Percentiles rank a stretch among this genome's conserved stretches.
Evolutionary conservation across 2,888 invertebrate genomes (phyloP).

Genomic region (Cephalotes varians): DNA sequence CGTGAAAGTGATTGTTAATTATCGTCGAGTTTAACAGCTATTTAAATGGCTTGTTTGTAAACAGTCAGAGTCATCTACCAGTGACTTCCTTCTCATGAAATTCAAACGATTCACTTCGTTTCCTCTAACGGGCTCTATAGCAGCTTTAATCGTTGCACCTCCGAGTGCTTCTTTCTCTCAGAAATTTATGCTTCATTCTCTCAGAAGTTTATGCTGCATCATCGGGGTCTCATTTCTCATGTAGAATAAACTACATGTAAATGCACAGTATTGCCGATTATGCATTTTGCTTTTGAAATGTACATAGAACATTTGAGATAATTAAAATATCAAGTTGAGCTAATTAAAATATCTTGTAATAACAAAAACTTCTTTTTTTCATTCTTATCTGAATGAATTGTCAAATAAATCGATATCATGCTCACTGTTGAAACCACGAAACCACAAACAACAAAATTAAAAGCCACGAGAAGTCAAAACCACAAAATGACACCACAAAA

Average conservation of each 20-base stretch:
- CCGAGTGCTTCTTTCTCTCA: constrained; percentile 16
- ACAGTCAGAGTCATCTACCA: constrained; percentile 50
- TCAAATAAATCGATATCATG: not conserved
- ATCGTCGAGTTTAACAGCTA: constrained; percentile 29
- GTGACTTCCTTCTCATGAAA: constrained; percentile 57
- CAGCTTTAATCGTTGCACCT: constrained; percentile 24
- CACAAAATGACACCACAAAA: not conserved
- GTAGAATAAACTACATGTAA: not conserved
- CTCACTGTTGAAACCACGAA: not conserved
- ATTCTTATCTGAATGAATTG: not conserved
- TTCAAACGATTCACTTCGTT: constrained; percentile 68
- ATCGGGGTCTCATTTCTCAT: constrained; percentile 11
- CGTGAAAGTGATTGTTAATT: constrained; percentile 60
- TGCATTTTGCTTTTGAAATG: not conserved
- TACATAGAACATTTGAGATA: not conserved
- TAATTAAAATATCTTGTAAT: not conserved
- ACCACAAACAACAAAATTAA: not conserved
- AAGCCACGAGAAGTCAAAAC: not conserved
- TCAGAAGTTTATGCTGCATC: constrained; percentile 11
- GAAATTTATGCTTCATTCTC: constrained; percentile 18
- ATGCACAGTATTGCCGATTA: not conserved
- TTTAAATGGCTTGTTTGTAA: constrained; percentile 59
- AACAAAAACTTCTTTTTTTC: not conserved
- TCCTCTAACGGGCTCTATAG: constrained; percentile 62
- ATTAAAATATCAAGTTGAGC: not conserved